A percentile compares a stretch with the other conserved stretches of the same genome.
phyloP scores from a whole-genome alignment of 2,113 vertebrate species.

The Siniperca knerii region DNA sequence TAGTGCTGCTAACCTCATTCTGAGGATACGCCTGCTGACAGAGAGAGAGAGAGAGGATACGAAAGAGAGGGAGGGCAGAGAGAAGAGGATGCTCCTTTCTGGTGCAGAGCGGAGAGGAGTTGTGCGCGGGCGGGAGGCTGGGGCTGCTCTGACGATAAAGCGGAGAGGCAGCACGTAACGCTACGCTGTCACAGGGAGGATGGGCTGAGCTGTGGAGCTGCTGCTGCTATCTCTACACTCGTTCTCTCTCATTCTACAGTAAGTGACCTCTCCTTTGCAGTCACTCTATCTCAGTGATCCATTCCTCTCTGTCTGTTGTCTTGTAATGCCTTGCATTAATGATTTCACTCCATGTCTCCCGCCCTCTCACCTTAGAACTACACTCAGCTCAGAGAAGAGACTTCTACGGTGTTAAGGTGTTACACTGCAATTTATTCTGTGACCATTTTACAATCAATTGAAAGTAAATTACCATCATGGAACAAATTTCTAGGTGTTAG shows the following conservation, averaged over 20 bases:
- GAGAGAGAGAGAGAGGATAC: conserved; percentile 17
- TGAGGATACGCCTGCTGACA: conserved; percentile 69
- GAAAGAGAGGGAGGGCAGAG: conserved; percentile 56
- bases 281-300: conserved; percentile 24
- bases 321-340: conserved; percentile 10
- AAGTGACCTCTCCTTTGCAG: conserved; percentile 46
- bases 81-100: conserved; percentile 79
- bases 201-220: conserved; percentile 62
- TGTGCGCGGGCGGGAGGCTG: conserved; percentile 72
- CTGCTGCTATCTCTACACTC: conserved; percentile 54
- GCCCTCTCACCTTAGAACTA: neutral
- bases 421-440: neutral
- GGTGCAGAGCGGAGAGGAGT: conserved; percentile 79
- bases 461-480: neutral
- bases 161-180: conserved; percentile 69
- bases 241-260: conserved; percentile 36
- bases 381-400: neutral
- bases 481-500: neutral
- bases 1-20: conserved; percentile 78
- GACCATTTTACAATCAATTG: neutral
- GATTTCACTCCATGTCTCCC: conserved; percentile 11
- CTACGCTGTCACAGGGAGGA: conserved; percentile 70
- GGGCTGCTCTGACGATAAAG: conserved; percentile 77
- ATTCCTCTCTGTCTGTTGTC: conserved; percentile 9
- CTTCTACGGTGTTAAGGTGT: neutral